These are phyloP conservation scores for Drosophila funebris DNA, from an alignment of 1,140 invertebrate genomes.

Conservation along the genomic window DNA sequence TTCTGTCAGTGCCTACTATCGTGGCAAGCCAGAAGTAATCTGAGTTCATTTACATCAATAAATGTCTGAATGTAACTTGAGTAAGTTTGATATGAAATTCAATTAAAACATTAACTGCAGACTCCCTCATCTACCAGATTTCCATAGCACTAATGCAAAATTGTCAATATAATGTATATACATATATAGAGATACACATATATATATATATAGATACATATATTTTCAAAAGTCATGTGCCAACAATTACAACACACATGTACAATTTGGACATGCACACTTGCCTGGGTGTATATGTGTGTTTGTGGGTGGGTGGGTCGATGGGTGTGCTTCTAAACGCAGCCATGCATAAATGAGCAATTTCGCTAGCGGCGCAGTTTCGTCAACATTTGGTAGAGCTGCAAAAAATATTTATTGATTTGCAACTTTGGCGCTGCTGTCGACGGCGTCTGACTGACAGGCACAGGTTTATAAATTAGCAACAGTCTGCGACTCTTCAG, in stretches of 20 bases:
- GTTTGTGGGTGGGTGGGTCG: constrained; percentile 20
- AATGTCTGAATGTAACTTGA: background rate
- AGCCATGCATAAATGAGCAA: constrained; percentile 80
- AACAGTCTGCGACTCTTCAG: constrained; percentile 45
- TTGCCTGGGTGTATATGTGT: background rate
- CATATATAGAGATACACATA: constrained; percentile 2
- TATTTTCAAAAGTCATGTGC: constrained; percentile 61
- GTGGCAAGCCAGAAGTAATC: constrained; percentile 21
- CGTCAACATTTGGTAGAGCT: constrained; percentile 71
- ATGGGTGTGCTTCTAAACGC: constrained; percentile 54
- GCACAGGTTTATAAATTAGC: constrained; percentile 72
- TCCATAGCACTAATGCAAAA: background rate
- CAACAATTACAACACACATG: constrained; percentile 66
- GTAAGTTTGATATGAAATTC: background rate
- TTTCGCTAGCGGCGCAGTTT: constrained; percentile 65
- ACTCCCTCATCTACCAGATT: background rate
- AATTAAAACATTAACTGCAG: constrained; percentile 14
- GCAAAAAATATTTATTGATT: constrained; percentile 75
- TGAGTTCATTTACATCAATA: constrained; percentile 12
- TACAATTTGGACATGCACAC: constrained; percentile 39
- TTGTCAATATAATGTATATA: constrained; percentile 7
- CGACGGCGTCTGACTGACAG: constrained; percentile 54
- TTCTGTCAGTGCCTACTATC: constrained; percentile 30
- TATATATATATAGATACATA: constrained; percentile 16
- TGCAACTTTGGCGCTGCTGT: constrained; percentile 57